phyloP scores from a whole-genome alignment of 2,888 invertebrate species.

The Stenotaenia linearis region DNA sequence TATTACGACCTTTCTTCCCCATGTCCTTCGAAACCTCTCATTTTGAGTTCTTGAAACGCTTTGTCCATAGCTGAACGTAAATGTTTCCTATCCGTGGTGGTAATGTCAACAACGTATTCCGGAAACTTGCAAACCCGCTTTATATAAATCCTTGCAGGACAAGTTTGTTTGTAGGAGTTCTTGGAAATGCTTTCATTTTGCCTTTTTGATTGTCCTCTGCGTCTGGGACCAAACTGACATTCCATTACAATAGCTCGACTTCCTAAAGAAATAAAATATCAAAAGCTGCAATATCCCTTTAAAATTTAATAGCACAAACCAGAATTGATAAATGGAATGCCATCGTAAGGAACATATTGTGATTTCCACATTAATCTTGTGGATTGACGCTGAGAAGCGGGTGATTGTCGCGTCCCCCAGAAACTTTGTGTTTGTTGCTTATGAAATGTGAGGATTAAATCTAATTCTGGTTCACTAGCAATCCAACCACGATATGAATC shows the following conservation, averaged over 20 bases:
- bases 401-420: slow-evolving; percentile 49
- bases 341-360: slow-evolving; percentile 49
- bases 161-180: slow-evolving; percentile 44
- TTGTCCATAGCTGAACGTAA: slow-evolving; percentile 46
- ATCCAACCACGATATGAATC: slow-evolving; percentile 48
- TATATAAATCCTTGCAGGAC: slow-evolving; percentile 48
- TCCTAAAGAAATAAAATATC: slow-evolving; percentile 38
- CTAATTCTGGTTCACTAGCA: slow-evolving; percentile 46
- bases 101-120: slow-evolving; percentile 43
- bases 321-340: slow-evolving; percentile 47
- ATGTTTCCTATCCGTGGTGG: slow-evolving; percentile 43
- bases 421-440: slow-evolving; percentile 47
- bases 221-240: slow-evolving; percentile 48
- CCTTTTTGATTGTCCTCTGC: slow-evolving; percentile 43
- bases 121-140: slow-evolving; percentile 48
- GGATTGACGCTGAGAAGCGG: slow-evolving; percentile 45
- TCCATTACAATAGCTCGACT: slow-evolving; percentile 49
- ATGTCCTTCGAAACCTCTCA: slow-evolving; percentile 40
- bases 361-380: slow-evolving; percentile 49
- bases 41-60: slow-evolving; percentile 45
- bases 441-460: slow-evolving; percentile 46
- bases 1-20: slow-evolving; percentile 44
- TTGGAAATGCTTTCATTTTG: slow-evolving; percentile 36
- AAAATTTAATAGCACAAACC: slow-evolving; percentile 39
- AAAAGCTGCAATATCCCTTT: neutral